Percentiles rank a stretch among this genome's conserved stretches.
These are phyloP conservation scores for Poeciliopsis gracilis DNA, from an alignment of 2,797 vertebrate species.

Conservation along the genomic window DNA sequence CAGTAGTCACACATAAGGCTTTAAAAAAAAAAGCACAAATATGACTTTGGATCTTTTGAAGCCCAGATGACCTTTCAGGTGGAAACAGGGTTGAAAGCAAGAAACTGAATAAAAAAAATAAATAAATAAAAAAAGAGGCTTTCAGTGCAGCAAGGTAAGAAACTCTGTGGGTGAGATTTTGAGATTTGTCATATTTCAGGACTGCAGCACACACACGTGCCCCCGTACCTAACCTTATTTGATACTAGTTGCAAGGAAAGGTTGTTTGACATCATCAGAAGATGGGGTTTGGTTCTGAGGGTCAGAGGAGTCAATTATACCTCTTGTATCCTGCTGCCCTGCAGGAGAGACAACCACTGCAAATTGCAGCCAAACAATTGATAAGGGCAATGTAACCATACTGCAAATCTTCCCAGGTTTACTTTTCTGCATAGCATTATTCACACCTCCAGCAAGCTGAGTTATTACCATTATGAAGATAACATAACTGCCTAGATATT, in stretches of 20 bases:
- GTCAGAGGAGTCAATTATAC: not conserved
- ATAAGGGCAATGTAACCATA: not conserved
- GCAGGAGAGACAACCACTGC: not conserved
- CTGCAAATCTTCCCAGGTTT: not conserved
- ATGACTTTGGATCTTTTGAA: constrained; percentile 31
- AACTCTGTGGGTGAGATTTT: constrained; percentile 47
- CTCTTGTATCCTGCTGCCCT: not conserved
- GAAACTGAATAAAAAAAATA: constrained; percentile 8
- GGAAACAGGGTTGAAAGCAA: constrained; percentile 37
- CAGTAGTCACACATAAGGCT: constrained; percentile 32
- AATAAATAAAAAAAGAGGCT: constrained; percentile 7
- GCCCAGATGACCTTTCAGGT: constrained; percentile 54
- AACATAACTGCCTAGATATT: not conserved
- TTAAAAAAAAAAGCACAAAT: constrained; percentile 24
- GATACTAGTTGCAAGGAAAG: constrained; percentile 13
- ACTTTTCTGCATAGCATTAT: no score
- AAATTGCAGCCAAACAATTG: not conserved
- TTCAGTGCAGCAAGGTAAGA: constrained; percentile 35
- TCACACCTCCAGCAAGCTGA: not conserved
- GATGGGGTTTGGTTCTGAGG: not conserved
- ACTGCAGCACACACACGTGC: constrained; percentile 26
- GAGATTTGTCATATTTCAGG: constrained; percentile 51
- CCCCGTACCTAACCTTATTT: constrained; percentile 1
- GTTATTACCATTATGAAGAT: not conserved
- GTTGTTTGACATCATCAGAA: constrained; percentile 14